These are phyloP conservation scores for Stenopsyche tienmushanensis DNA, from an alignment of 1,140 invertebrate species.

Conservation along the genomic window DNA sequence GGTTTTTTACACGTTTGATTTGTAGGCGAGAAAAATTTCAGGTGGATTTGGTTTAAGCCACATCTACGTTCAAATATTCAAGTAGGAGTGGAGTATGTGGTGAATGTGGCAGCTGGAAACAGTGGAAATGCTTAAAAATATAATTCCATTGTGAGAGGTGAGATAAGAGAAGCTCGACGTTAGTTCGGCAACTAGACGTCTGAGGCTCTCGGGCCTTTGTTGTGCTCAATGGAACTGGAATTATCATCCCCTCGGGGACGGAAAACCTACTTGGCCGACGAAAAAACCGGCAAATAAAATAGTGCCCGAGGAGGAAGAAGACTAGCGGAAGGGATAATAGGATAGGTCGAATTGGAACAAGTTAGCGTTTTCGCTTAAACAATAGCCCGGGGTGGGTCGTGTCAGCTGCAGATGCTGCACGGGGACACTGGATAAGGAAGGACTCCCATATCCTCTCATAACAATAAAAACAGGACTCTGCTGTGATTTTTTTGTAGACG, in stretches of 20 bases:
- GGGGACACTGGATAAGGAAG: constrained; percentile 1
- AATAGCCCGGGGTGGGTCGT: constrained; percentile 11
- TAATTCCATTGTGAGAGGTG: neutral
- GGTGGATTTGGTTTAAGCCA: too few species aligned
- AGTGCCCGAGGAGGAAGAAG: constrained; percentile 6
- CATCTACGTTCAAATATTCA: too few species aligned
- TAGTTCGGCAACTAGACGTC: neutral
- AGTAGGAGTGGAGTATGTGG: too few species aligned
- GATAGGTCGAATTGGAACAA: constrained; percentile 27
- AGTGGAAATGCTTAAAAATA: neutral
- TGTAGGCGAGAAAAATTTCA: too few species aligned
- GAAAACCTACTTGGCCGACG: neutral
- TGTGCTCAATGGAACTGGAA: constrained; percentile 12
- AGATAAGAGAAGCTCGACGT: neutral
- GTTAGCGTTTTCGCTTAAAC: constrained; percentile 31
- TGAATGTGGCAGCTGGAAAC: neutral
- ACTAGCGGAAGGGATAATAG: constrained; percentile 13
- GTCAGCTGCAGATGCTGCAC: constrained; percentile 22
- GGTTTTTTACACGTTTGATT: too few species aligned
- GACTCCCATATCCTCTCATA: neutral
- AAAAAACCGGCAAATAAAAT: constrained; percentile 21
- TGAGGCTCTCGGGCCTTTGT: neutral
- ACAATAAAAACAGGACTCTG: constrained; percentile 16
- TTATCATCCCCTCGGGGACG: constrained; percentile 16
- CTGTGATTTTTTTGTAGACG: constrained; percentile 4